These are phyloP conservation scores for Simalia tracyae DNA, from an alignment of 2,797 vertebrate species.

Conservation along the genomic window DNA sequence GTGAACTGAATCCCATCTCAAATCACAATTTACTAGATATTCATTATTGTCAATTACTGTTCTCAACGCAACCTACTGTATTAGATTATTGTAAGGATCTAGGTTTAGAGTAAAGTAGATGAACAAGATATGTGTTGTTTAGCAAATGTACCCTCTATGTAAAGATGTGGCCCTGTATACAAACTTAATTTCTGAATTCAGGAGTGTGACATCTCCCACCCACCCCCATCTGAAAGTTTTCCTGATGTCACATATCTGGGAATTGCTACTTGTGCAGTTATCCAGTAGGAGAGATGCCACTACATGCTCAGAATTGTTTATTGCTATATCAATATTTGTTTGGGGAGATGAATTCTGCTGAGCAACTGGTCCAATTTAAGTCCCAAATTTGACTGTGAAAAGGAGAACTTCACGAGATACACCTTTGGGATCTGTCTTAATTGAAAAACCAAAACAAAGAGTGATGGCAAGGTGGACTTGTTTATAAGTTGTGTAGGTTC, in stretches of 20 bases:
- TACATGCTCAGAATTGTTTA: background rate
- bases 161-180: background rate
- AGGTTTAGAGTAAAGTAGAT: too few species aligned
- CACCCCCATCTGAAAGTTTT: background rate
- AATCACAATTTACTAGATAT: too few species aligned
- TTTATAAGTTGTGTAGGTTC: background rate
- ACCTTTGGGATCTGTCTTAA: background rate
- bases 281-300: background rate
- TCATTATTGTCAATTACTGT: too few species aligned
- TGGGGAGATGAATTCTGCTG: background rate
- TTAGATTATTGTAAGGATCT: too few species aligned
- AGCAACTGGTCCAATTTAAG: background rate
- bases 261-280: background rate
- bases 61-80: too few species aligned
- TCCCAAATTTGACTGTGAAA: background rate
- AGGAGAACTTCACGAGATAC: background rate
- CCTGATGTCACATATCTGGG: background rate
- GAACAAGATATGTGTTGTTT: too few species aligned
- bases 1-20: too few species aligned
- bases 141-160: background rate
- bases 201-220: background rate
- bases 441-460: background rate
- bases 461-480: background rate
- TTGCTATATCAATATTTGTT: background rate
- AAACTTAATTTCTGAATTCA: background rate